phyloP scores from a whole-genome alignment of 2,113 vertebrate species.

The Ursus arctos region DNA sequence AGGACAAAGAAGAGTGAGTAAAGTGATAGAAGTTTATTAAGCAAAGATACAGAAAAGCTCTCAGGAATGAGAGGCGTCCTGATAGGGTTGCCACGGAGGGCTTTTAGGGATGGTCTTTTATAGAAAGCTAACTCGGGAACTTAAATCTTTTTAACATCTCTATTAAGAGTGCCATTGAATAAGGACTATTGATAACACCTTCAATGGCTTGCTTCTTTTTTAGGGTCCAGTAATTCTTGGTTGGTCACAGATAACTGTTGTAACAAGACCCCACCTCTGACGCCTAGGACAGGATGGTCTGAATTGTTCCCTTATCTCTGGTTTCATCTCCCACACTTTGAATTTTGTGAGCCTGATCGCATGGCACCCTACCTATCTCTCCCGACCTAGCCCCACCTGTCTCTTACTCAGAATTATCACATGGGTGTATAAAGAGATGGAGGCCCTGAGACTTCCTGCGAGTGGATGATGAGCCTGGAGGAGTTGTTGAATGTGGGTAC shows the following conservation, averaged over 20 bases:
- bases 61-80: too few relatives aligned
- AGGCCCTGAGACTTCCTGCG: not conserved
- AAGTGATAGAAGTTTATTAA: too few relatives aligned
- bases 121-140: not conserved
- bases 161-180: not conserved
- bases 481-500: not conserved
- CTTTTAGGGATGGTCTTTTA: too few relatives aligned
- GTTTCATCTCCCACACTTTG: not conserved
- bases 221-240: too few relatives aligned
- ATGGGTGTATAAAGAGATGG: not conserved
- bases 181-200: not conserved
- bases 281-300: too few relatives aligned
- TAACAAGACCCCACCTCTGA: not conserved
- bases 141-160: not conserved
- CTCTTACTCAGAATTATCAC: not conserved
- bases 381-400: not conserved
- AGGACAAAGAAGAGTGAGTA: too few relatives aligned
- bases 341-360: not conserved
- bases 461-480: not conserved
- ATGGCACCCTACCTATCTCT: not conserved
- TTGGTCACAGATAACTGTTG: not conserved
- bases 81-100: too few relatives aligned
- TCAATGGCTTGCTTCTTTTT: not conserved
- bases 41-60: too few relatives aligned
- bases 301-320: too few relatives aligned